Evolutionary conservation across 2,888 invertebrate species (phyloP), one percentile per base, ranked within the genome.

Genomic region (Ormyrus labotus): DNA sequence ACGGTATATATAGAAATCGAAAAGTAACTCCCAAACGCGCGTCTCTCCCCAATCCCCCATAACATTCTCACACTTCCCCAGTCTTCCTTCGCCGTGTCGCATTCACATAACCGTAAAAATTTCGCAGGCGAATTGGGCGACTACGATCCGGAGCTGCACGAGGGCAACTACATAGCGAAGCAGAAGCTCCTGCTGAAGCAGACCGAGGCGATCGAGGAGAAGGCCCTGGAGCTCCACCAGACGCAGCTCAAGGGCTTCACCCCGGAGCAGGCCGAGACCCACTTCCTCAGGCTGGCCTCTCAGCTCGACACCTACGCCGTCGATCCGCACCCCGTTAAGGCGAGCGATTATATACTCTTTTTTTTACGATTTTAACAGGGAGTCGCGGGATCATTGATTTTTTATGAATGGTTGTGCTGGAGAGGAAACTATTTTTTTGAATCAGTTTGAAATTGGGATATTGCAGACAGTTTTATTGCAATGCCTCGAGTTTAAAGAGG

Each of bases 241-340:
- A 95, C 95, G 73, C 95, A 96, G 75, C 94, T 98, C 68, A 95
- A 96, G 84, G 97, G 96, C 65, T 96, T 97, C 92, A 94, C 96
- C 70, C 95, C 97, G 2, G 95, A 96, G 76, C 96, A 96, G 87
- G 96, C 97, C 0, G 98, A 99, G 92, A 94, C 95, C 81, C 94
- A 95, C 85, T 99, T 99, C 91, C 94, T 99, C 87, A 96, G 96
- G 91, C 96, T 97, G 87, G 97, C 98, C 61, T 95, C 96, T 84
- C 95, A 96, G 84, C 92, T 99, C 78, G 99, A 99, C 91, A 98
- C 99, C 0, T 99, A 99, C 89, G 99, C 99, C 48, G 96, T 99
- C 55, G 99, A 99, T 92, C 99, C 99, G 9, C 98, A 99, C 92
- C 97, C 98, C 81, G 99, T 99, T 51, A 99, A 99, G 94, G 97